Evolutionary conservation across 2,888 invertebrate species (phyloP).

Genomic region (Dasypolia templi): DNA sequence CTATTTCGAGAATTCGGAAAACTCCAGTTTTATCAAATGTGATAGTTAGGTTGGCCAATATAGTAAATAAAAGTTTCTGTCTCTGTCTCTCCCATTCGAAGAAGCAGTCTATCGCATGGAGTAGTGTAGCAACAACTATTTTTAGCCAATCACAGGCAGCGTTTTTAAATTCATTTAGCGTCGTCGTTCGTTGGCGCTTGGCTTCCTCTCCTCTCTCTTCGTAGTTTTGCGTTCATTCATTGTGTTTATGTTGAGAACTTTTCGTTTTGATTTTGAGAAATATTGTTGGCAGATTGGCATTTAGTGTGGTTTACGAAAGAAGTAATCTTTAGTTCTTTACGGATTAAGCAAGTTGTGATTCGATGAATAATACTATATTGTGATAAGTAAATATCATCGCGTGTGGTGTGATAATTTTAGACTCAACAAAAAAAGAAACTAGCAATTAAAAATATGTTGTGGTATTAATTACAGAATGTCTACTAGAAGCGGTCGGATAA

Average conservation of each 20-base stretch:
- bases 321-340: constrained; percentile 9
- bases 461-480: constrained; percentile 79
- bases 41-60: constrained; percentile 51
- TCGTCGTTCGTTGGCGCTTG: constrained; percentile 85
- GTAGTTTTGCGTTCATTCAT: constrained; percentile 69
- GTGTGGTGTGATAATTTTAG: constrained; percentile 86
- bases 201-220: constrained; percentile 68
- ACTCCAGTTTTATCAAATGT: constrained; percentile 23
- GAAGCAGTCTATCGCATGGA: constrained; percentile 46
- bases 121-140: constrained; percentile 71
- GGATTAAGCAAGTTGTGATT: constrained; percentile 60
- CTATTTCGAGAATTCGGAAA: constrained; percentile 16
- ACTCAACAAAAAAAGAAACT: constrained; percentile 63
- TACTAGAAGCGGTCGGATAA: constrained; percentile 84
- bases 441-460: constrained; percentile 59
- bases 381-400: constrained; percentile 77
- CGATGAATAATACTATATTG: constrained; percentile 61
- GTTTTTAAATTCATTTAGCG: constrained; percentile 85
- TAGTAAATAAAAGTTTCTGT: constrained; percentile 35
- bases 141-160: constrained; percentile 82
- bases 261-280: constrained; percentile 69
- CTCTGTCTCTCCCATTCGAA: constrained; percentile 46
- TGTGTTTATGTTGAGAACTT: constrained; percentile 71
- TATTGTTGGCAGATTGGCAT: constrained; percentile 17
- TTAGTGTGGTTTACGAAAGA: constrained; percentile 41